These are phyloP conservation scores for Dromius quadrimaculatus DNA, from an alignment of 2,888 invertebrate genomes.

Conservation along the genomic window DNA sequence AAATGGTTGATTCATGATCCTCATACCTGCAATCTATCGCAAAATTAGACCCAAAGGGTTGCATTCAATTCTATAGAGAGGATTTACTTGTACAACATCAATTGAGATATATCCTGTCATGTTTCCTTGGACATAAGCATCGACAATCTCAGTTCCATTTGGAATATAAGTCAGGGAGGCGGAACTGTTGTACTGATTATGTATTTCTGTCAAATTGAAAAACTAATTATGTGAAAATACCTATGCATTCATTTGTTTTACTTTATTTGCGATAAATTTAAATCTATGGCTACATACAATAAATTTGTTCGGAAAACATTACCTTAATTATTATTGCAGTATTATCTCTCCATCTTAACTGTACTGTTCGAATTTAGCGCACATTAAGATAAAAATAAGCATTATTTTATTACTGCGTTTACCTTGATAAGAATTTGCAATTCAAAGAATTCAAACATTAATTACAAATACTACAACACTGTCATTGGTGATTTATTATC, in stretches of 20 bases:
- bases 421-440: not conserved
- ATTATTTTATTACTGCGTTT: too few relatives aligned
- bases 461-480: too few relatives aligned
- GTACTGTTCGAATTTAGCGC: too few relatives aligned
- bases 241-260: too few relatives aligned
- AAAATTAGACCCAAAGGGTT: not conserved
- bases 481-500: conserved; percentile 19
- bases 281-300: too few relatives aligned
- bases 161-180: conserved; percentile 83
- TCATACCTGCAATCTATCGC: conserved; percentile 76
- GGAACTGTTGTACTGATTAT: conserved; percentile 82
- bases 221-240: too few relatives aligned
- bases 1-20: conserved; percentile 82
- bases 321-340: too few relatives aligned
- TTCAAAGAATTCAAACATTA: not conserved
- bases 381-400: conserved; percentile 55
- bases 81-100: conserved; percentile 81
- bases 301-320: too few relatives aligned
- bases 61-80: not conserved
- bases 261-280: too few relatives aligned
- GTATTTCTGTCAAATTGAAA: too few relatives aligned
- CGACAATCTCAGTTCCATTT: conserved; percentile 89
- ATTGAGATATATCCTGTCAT: conserved; percentile 91
- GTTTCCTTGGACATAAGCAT: conserved; percentile 92
- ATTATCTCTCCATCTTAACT: too few relatives aligned